These are phyloP conservation scores for Kryptolebias marmoratus DNA, from an alignment of 2,113 vertebrate species.

Conservation along the genomic window DNA sequence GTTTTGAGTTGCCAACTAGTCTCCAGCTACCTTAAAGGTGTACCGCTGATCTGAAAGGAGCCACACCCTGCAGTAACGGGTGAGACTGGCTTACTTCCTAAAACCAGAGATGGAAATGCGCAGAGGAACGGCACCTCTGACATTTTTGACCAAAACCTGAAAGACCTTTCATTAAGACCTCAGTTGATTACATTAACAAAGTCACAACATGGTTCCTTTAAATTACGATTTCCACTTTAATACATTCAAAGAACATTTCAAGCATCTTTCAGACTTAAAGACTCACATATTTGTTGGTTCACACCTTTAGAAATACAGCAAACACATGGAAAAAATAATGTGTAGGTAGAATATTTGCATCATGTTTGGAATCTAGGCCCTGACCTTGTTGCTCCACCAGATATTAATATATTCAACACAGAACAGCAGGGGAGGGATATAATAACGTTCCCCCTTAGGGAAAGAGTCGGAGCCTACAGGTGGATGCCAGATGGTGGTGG, in stretches of 20 bases:
- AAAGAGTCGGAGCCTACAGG: slow-evolving; percentile 5
- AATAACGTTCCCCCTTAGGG: background rate
- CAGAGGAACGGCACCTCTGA: too few relatives aligned
- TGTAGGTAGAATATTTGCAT: slow-evolving; percentile 6
- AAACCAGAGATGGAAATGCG: too few relatives aligned
- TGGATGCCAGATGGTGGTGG: slow-evolving; percentile 17
- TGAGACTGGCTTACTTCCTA: too few relatives aligned
- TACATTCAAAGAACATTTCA: background rate
- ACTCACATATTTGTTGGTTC: background rate
- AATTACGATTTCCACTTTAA: background rate
- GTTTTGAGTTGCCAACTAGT: too few relatives aligned
- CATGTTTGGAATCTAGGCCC: slow-evolving; percentile 5
- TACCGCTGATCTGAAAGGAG: too few relatives aligned
- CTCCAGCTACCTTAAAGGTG: too few relatives aligned
- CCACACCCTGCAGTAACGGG: too few relatives aligned
- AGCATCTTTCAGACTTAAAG: background rate
- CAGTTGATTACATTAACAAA: too few relatives aligned
- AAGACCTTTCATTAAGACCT: too few relatives aligned
- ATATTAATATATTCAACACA: slow-evolving; percentile 1
- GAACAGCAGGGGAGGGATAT: too few relatives aligned
- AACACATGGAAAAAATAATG: slow-evolving; percentile 18
- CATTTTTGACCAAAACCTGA: too few relatives aligned
- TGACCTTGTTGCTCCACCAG: slow-evolving; percentile 4
- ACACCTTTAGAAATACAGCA: background rate
- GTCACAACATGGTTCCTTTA: too few relatives aligned